These are phyloP conservation scores for Chrysolophus pictus DNA, from an alignment of 2,797 vertebrate genomes.

Conservation along the genomic window DNA sequence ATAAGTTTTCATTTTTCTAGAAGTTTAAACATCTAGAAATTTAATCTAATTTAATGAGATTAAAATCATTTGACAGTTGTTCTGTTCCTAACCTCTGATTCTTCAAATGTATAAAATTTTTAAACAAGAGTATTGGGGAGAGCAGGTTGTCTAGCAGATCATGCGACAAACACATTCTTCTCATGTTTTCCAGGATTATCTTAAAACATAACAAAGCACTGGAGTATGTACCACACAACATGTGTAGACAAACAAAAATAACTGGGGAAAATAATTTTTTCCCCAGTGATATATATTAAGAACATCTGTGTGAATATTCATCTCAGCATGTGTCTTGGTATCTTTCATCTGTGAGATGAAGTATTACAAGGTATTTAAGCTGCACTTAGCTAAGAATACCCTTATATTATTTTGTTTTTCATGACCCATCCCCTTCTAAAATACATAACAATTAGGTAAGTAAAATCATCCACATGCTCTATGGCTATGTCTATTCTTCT, in stretches of 20 bases:
- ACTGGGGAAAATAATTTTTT: too few species aligned
- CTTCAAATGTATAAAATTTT: background rate
- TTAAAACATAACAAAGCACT: background rate
- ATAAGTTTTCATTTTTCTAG: background rate
- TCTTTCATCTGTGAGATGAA: background rate
- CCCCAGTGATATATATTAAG: background rate
- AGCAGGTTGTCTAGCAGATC: background rate
- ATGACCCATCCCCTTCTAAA: background rate
- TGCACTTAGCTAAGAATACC: background rate
- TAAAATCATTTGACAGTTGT: background rate
- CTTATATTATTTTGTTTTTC: background rate
- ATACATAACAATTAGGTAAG: background rate
- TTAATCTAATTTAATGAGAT: background rate
- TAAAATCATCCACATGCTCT: background rate
- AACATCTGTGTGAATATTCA: background rate
- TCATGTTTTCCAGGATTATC: background rate
- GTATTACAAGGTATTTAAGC: background rate
- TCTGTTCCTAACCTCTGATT: background rate
- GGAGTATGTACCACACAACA: rapidly evolving
- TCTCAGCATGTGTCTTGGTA: background rate
- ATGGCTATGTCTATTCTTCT: background rate
- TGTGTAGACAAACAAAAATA: background rate
- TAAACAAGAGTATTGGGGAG: background rate
- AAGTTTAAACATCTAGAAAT: background rate
- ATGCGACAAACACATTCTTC: background rate